Conservation (phyloP, 2,113 vertebrate genomes). For the Glareola pratincola region DNA sequence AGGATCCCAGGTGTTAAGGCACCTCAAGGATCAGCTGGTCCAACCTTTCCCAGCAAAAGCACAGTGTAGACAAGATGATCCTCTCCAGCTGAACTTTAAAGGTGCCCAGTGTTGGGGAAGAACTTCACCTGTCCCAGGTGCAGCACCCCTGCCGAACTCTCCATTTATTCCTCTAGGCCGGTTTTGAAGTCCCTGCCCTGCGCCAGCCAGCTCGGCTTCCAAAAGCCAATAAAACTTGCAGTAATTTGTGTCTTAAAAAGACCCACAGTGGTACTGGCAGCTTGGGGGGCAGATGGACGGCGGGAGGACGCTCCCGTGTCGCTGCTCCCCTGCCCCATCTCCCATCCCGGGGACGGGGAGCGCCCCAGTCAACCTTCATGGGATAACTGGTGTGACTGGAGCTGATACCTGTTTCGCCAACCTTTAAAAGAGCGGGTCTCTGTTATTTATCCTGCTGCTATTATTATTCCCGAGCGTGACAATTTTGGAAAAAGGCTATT, state of each 20-base stretch:
- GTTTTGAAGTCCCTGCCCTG: rapidly evolving
- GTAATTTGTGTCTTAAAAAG: neutral
- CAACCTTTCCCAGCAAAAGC: no score
- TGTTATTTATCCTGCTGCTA: neutral
- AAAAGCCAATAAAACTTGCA: neutral
- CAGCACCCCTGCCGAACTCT: neutral
- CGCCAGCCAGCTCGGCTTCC: neutral
- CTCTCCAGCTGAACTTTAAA: no score
- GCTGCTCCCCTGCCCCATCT: no score
- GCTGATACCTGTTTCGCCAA: neutral
- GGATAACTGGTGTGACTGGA: neutral
- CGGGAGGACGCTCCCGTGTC: no score
- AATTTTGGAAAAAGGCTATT: neutral
- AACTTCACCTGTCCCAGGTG: neutral
- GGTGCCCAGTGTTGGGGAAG: no score
- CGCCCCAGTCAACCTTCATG: neutral
- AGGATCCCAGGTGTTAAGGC: no score
- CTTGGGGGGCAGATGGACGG: neutral
- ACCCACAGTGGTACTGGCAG: rapidly evolving
- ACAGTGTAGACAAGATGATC: no score
- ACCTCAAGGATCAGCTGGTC: no score
- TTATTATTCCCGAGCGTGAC: neutral
- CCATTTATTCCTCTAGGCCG: neutral
- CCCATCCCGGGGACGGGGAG: neutral
- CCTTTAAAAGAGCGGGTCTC: neutral